Percentiles rank a stretch among this genome's conserved stretches.
Conservation (phyloP, 2,888 invertebrate species). For the Polylopha cassiicola region DNA sequence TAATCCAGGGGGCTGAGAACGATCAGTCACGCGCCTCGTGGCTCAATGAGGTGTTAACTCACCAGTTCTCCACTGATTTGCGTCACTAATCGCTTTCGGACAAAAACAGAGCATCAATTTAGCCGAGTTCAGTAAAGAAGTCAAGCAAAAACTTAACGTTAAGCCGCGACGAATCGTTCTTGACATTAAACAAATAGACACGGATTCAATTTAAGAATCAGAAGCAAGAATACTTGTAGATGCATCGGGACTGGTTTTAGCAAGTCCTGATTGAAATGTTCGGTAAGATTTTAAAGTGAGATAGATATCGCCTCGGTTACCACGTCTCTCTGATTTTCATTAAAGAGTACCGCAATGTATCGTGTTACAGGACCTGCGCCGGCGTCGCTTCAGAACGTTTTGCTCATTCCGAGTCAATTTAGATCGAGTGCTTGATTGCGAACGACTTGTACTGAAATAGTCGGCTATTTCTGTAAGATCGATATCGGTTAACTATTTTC, state of each 20-base stretch:
- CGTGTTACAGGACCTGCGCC: conserved; percentile 42
- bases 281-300: conserved; percentile 42
- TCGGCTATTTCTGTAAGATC: conserved; percentile 43
- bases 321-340: conserved; percentile 51
- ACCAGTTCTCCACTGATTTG: conserved; percentile 37
- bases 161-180: too few species aligned
- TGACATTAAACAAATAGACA: conserved; percentile 15
- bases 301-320: conserved; percentile 37
- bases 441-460: conserved; percentile 42
- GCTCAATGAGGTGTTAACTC: conserved; percentile 53
- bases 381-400: conserved; percentile 48
- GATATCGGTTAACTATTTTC: conserved; percentile 32
- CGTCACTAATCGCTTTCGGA: conserved; percentile 31
- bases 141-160: too few species aligned
- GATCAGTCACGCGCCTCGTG: conserved; percentile 54
- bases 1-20: conserved; percentile 39
- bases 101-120: background rate
- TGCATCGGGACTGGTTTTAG: conserved; percentile 47
- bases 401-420: conserved; percentile 63
- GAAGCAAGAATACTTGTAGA: too few species aligned
- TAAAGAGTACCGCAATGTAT: conserved; percentile 40
- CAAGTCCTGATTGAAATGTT: conserved; percentile 64
- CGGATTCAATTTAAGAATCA: too few species aligned
- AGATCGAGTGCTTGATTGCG: conserved; percentile 54
- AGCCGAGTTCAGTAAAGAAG: too few species aligned